Base-by-base conservation (phyloP, 2,797 vertebrate species). In the Chiroxiphia lanceolata region DNA sequence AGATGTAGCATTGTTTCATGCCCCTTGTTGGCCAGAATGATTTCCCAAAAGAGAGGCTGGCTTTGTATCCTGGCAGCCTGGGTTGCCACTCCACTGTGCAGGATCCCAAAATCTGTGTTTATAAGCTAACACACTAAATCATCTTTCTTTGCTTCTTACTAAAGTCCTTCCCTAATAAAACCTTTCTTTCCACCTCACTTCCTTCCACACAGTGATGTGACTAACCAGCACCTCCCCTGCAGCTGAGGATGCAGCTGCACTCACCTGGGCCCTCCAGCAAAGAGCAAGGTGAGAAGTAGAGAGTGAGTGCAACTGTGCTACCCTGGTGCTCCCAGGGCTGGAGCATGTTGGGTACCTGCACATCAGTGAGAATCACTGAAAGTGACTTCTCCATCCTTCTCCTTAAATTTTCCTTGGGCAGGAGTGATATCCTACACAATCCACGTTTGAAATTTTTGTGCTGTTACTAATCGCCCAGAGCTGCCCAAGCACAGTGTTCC, bases 251-350 rank as follows among this genome's bases (percentile, higher is more conserved):
- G 48, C 31, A 40, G 44, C 57, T 67, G 60, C 51, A 25, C 34
- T 67, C 4, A 1, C 3, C 6, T 38, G 57, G 40, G 22, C 45
- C 15, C 57, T 13, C 16, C 27, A 79, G 57, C 42, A 53, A 59
- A 75, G 42, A 82, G 34, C 29, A 59, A 45, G 26, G 74, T 50
- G 61, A 79, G 50, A 60, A 60, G 34, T 2, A 4, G 19, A 31
- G 40, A 15, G 31, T 13, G 22, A 44, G 40, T 0, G 15, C 44
- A 80, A 26, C 1, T 0, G 0, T 45, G 83, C 74, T 84, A 53
- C 36, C 44, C 23, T 0, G 0, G 13, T 48, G 40, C 45, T 74
- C 65, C 48, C 70, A 57, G 34, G 61, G 29, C 65, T 56, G 70
- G 44, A 60, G 57, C n/a, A 38, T 51, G 2, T 2, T 3, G 7